These are phyloP conservation scores for Mystacides longicornis DNA, from an alignment of 2,888 invertebrate genomes.

Conservation along the genomic window DNA sequence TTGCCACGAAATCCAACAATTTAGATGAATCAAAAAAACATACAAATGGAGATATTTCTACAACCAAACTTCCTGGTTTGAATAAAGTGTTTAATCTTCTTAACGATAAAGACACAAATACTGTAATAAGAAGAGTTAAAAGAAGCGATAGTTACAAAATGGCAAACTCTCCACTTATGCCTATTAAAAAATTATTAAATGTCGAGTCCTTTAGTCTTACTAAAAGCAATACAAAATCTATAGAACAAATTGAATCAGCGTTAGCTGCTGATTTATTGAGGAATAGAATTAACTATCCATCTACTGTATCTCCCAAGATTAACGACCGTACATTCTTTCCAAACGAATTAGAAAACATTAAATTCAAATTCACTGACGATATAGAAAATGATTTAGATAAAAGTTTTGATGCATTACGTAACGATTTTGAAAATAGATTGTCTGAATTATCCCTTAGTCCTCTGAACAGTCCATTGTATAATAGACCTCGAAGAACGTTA, in stretches of 20 bases:
- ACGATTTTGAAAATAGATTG: slow-evolving; percentile 38
- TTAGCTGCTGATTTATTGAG: slow-evolving; percentile 55
- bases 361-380: slow-evolving; percentile 24
- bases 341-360: slow-evolving; percentile 19
- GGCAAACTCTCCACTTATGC: slow-evolving; percentile 66
- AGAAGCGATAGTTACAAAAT: slow-evolving; percentile 79
- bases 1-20: slow-evolving; percentile 37
- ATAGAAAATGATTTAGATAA: slow-evolving; percentile 14
- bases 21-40: slow-evolving; percentile 24
- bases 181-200: slow-evolving; percentile 54
- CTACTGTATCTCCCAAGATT: slow-evolving; percentile 54
- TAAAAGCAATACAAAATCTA: slow-evolving; percentile 44
- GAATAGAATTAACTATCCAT: slow-evolving; percentile 64
- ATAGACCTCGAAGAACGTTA: slow-evolving; percentile 37
- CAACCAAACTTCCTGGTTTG: slow-evolving; percentile 17
- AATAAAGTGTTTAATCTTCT: slow-evolving; percentile 21
- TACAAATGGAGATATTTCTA: slow-evolving; percentile 6
- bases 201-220: slow-evolving; percentile 42
- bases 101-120: slow-evolving; percentile 33
- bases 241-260: slow-evolving; percentile 54
- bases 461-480: slow-evolving; percentile 40
- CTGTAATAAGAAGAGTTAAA: slow-evolving; percentile 49
- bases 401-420: slow-evolving; percentile 11
- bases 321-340: slow-evolving; percentile 38
- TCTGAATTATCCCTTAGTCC: slow-evolving; percentile 43